phyloP scores from a whole-genome alignment of 64 coral and sea anemone species.

The Actinia tenebrosa region DNA sequence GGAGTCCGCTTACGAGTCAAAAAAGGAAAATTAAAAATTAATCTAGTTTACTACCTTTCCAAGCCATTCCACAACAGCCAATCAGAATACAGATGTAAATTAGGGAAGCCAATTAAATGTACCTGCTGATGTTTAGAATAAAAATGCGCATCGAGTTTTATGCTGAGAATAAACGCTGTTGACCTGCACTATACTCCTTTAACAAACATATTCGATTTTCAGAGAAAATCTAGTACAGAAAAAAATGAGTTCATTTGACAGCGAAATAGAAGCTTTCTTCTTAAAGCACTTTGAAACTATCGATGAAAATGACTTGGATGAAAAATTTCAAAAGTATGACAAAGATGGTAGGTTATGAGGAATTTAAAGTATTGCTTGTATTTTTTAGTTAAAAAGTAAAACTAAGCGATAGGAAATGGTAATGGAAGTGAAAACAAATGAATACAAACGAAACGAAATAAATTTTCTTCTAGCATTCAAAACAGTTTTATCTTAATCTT shows the following conservation, averaged over 20 bases:
- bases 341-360: conserved; percentile 11
- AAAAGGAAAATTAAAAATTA: not conserved
- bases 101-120: not conserved
- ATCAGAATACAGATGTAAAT: not conserved
- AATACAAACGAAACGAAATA: no score
- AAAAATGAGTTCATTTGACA: not conserved
- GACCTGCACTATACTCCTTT: not conserved
- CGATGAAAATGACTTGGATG: not conserved
- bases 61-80: not conserved
- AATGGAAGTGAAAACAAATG: no score
- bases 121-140: not conserved
- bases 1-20: not conserved
- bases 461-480: no score
- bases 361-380: no score
- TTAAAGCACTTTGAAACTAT: not conserved
- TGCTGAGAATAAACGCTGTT: not conserved
- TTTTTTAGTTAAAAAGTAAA: no score
- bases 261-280: not conserved
- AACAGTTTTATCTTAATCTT: no score
- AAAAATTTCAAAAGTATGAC: conserved; percentile 13
- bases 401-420: no score
- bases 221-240: not conserved
- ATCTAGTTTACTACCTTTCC: not conserved
- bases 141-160: not conserved
- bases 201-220: not conserved